Evolutionary conservation across 1,140 invertebrate genomes (phyloP), one percentile per base, ranked within the genome.

Genomic region (Thaumatotibia leucotreta): DNA sequence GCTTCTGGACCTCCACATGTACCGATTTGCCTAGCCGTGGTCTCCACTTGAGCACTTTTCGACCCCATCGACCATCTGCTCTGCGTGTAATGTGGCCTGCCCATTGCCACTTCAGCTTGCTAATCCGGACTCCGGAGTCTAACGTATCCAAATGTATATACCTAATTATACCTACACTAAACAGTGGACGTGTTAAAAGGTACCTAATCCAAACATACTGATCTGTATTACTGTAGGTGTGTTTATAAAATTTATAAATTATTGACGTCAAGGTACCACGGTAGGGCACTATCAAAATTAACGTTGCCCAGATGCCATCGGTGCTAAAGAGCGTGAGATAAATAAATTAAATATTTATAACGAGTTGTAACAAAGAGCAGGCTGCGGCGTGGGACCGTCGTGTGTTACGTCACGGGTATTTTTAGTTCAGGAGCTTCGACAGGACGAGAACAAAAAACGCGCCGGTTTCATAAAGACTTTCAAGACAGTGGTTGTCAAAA

Each of bases 301-400:
- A 88, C 79, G 84, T 66, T 82, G 71, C 70, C 75, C 84, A 86
- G 86, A 80, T 69, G 67, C 71, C 70, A 81, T 77, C 75, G 69
- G 70, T 74, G 75, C 72, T 77, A 75, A 71, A 73, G 52, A 58
- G 32, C 63, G 49, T 54, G 71, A 78, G 82, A 84, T 83, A 81
- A 84, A 82, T 83, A 83, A 80, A 83, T 85, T 81, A 89, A 89
- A 89, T 86, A 86, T 89, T 86, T 86, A 89, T 87, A 85, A 83
- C 82, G 76, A 61, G 33, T 33, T 27, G 20, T 32, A 23, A 27
- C 64, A 65, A 78, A 75, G 68, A 74, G 72, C 72, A 82, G 80
- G 73, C 76, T 76, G 76, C 61, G 71, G 70, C 84, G 82, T 87
- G 85, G 84, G 84, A 86, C 45, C 68, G 77, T 74, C 74, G 75